Conservation (phyloP, 2,888 invertebrate genomes). For the Flexamia atlantica region DNA sequence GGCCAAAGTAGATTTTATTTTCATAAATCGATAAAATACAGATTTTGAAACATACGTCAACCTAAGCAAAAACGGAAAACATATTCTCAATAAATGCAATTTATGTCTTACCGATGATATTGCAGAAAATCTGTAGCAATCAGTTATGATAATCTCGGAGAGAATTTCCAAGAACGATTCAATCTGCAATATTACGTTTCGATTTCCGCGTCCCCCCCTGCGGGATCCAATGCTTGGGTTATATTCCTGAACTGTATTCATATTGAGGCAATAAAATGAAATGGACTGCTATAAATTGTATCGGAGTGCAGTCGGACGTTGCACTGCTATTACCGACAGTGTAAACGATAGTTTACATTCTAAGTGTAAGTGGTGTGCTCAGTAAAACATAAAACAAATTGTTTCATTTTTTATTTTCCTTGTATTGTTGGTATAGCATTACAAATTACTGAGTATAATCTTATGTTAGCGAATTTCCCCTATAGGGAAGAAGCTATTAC, state of each 20-base stretch:
- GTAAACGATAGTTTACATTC: neutral
- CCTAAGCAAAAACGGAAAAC: neutral
- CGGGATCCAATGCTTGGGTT: neutral
- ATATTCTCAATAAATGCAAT: neutral
- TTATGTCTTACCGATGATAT: conserved; percentile 2
- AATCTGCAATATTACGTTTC: conserved; percentile 46
- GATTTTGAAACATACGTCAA: too few relatives aligned
- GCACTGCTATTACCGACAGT: neutral
- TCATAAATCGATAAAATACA: too few relatives aligned
- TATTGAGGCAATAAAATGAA: conserved; percentile 43
- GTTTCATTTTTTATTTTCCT: too few relatives aligned
- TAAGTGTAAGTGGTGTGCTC: too few relatives aligned
- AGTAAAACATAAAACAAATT: too few relatives aligned
- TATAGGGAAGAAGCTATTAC: too few relatives aligned
- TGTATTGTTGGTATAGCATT: too few relatives aligned
- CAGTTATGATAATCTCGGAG: conserved; percentile 42
- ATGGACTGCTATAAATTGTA: conserved; percentile 38
- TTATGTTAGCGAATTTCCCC: too few relatives aligned
- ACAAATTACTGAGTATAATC: too few relatives aligned
- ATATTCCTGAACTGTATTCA: conserved; percentile 41
- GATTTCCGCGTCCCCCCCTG: conserved; percentile 24
- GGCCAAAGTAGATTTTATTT: too few relatives aligned
- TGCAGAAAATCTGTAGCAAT: conserved; percentile 16
- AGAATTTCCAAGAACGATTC: conserved; percentile 48
- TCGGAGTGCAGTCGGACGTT: neutral